phyloP scores from a whole-genome alignment of 2,888 invertebrate species.

The Drosophila testacea region DNA sequence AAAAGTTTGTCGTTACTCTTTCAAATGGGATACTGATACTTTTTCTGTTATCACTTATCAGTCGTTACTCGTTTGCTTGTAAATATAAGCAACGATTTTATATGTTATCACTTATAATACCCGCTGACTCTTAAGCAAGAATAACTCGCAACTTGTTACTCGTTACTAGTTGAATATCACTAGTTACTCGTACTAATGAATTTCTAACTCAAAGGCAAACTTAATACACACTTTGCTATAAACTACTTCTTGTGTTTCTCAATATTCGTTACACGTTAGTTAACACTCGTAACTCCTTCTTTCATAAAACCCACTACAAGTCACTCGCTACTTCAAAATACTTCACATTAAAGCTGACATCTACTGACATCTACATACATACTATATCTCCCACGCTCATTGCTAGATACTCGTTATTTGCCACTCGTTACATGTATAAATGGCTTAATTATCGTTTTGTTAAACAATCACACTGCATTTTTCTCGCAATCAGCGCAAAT shows the following conservation, averaged over 20 bases:
- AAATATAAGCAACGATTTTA: no score
- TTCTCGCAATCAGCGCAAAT: slow-evolving; percentile 32
- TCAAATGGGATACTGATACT: no score
- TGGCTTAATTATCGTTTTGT: slow-evolving; percentile 26
- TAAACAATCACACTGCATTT: slow-evolving; percentile 10
- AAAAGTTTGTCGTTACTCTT: not conserved
- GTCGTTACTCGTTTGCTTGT: no score
- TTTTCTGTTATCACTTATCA: no score
- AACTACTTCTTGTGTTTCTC: not conserved
- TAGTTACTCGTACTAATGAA: not conserved
- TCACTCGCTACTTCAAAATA: not conserved
- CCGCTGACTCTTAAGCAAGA: no score
- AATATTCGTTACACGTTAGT: not conserved
- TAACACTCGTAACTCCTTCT: no score
- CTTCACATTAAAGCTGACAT: not conserved
- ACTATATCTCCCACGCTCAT: no score
- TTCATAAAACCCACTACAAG: not conserved
- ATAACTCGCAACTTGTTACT: not conserved
- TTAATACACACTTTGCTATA: no score
- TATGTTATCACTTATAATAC: no score
- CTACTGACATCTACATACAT: no score
- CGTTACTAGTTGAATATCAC: not conserved
- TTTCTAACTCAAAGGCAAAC: not conserved
- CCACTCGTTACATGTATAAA: slow-evolving; percentile 21
- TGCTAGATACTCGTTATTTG: slow-evolving; percentile 6